A percentile compares a stretch with the other conserved stretches of the same genome.
Conservation (phyloP, 2,888 invertebrate genomes). For the Phyllotreta striolata region DNA sequence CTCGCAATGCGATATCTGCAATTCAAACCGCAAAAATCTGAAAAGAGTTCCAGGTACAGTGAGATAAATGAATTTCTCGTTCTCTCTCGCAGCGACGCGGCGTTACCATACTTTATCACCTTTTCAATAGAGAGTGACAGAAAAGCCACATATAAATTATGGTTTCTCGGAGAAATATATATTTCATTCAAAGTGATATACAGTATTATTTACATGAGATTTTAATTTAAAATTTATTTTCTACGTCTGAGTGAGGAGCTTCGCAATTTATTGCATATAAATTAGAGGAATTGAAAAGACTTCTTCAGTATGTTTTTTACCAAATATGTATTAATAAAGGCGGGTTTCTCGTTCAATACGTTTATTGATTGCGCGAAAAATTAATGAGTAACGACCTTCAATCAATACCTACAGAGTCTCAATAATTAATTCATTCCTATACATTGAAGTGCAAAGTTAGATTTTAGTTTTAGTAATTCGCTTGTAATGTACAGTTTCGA, state of each 20-base stretch:
- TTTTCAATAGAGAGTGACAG: slow-evolving; percentile 30
- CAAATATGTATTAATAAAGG: no score
- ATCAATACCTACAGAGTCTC: no score
- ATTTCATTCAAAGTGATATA: slow-evolving; percentile 36
- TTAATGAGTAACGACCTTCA: no score
- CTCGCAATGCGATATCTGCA: slow-evolving; percentile 13
- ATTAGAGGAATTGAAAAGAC: slow-evolving; percentile 32
- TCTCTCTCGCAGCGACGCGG: slow-evolving; percentile 14
- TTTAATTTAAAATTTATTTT: slow-evolving; percentile 38
- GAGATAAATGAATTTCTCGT: slow-evolving; percentile 18
- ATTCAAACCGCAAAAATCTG: slow-evolving; percentile 16
- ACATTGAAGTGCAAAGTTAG: no score
- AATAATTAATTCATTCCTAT: no score
- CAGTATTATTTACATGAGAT: slow-evolving; percentile 40
- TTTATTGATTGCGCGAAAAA: no score
- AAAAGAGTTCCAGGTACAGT: slow-evolving; percentile 19
- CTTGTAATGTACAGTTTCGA: no score
- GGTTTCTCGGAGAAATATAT: slow-evolving; percentile 35
- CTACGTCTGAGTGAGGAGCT: slow-evolving; percentile 30
- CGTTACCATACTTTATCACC: slow-evolving; percentile 31
- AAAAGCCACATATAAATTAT: slow-evolving; percentile 34
- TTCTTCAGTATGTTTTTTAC: slow-evolving; percentile 23
- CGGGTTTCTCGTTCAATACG: no score
- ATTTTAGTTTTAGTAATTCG: no score
- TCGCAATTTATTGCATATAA: slow-evolving; percentile 36